These are phyloP conservation scores for Catamblyrhynchus diadema DNA, from an alignment of 2,797 vertebrate genomes.

Conservation along the genomic window DNA sequence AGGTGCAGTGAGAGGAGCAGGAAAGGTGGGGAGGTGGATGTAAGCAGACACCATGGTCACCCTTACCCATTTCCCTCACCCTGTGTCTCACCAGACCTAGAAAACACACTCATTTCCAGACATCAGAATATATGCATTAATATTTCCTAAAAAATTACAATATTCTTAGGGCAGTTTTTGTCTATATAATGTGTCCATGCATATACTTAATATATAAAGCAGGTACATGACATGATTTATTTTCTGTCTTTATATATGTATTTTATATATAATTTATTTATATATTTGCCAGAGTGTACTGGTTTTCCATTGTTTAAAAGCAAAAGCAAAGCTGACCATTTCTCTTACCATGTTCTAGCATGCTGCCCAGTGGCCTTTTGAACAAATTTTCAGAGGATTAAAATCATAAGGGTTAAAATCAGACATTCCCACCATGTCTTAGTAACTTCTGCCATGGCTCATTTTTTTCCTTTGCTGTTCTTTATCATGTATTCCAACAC, in stretches of 20 bases:
- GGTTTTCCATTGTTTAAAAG: background rate
- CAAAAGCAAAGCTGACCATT: background rate
- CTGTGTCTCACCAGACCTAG: background rate
- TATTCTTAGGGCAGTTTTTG: fast-evolving
- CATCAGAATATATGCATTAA: background rate
- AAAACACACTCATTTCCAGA: background rate
- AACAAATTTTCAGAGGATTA: background rate
- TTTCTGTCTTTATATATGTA: background rate
- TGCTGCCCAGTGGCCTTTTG: background rate
- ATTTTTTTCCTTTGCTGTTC: background rate
- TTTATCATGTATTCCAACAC: background rate
- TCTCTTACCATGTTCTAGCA: background rate
- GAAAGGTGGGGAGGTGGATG: background rate
- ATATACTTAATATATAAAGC: background rate
- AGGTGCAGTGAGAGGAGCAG: background rate
- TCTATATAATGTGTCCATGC: fast-evolving
- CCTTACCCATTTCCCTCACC: background rate
- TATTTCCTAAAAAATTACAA: background rate
- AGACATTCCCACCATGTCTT: background rate
- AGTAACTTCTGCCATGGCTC: background rate
- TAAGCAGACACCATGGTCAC: background rate
- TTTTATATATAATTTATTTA: background rate
- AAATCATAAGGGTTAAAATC: background rate
- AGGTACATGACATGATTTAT: background rate
- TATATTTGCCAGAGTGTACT: background rate